phyloP scores from a whole-genome alignment of 2,888 invertebrate genomes.

The Tridacna gigas region DNA sequence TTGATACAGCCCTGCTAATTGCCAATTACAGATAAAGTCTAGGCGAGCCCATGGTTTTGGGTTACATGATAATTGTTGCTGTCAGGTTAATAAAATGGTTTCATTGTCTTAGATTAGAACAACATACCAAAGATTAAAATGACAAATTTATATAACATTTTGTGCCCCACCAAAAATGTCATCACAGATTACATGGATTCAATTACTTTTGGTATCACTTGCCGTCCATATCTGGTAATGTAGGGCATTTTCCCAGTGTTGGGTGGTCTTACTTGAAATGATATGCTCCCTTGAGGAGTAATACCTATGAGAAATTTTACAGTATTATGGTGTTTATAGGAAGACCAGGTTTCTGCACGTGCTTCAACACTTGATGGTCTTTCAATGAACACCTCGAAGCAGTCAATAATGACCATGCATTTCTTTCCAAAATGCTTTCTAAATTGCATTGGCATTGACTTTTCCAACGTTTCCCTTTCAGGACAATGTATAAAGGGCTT shows the following conservation, averaged over 20 bases:
- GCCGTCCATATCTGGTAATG: conserved; percentile 41
- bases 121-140: too few relatives aligned
- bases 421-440: conserved; percentile 43
- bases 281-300: conserved; percentile 43
- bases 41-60: too few relatives aligned
- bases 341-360: conserved; percentile 50
- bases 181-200: conserved; percentile 37
- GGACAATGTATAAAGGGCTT: conserved; percentile 46
- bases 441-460: conserved; percentile 47
- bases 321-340: conserved; percentile 54
- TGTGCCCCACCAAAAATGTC: conserved; percentile 44
- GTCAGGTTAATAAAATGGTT: conserved; percentile 41
- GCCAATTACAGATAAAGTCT: too few relatives aligned
- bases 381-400: conserved; percentile 53
- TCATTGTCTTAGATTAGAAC: conserved; percentile 38
- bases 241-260: too few relatives aligned
- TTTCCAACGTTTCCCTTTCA: conserved; percentile 38
- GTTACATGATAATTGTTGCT: too few relatives aligned
- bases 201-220: conserved; percentile 46
- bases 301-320: conserved; percentile 55
- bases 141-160: too few relatives aligned
- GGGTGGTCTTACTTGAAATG: too few relatives aligned
- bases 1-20: too few relatives aligned
- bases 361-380: conserved; percentile 40
- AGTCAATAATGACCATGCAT: conserved; percentile 49